phyloP scores from a whole-genome alignment of 2,113 vertebrate species.

The Shinisaurus crocodilurus region DNA sequence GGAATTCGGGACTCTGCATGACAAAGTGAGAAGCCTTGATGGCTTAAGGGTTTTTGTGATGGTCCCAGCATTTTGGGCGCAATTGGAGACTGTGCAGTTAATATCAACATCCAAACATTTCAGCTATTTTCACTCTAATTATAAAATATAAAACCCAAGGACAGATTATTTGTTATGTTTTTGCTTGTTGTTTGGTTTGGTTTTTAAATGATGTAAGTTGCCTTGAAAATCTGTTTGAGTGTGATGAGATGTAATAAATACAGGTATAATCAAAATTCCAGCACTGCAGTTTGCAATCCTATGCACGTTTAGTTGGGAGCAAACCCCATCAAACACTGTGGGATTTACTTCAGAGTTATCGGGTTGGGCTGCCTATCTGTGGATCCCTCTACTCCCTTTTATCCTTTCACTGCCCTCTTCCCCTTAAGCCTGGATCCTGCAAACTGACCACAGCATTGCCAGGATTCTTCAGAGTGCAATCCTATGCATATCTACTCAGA shows the following conservation, averaged over 20 bases:
- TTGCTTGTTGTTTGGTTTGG: background rate
- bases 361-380: background rate
- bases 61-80: too few relatives aligned
- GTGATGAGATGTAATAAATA: too few relatives aligned
- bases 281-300: too few relatives aligned
- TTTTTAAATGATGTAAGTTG: background rate
- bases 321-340: background rate
- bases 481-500: too few relatives aligned
- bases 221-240: too few relatives aligned
- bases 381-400: background rate
- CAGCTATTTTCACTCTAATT: background rate
- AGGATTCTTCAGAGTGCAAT: background rate
- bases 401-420: background rate
- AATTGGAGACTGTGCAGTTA: too few relatives aligned
- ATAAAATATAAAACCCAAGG: background rate
- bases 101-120: background rate
- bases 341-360: background rate
- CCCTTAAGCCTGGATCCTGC: background rate
- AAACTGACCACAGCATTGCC: background rate
- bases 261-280: too few relatives aligned
- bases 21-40: too few relatives aligned
- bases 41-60: too few relatives aligned
- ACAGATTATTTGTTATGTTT: background rate
- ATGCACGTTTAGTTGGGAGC: too few relatives aligned
- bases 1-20: too few relatives aligned